Percentiles rank a stretch among this genome's conserved stretches.
Conservation (phyloP, 2,888 invertebrate genomes). For the Apeira syringaria region DNA sequence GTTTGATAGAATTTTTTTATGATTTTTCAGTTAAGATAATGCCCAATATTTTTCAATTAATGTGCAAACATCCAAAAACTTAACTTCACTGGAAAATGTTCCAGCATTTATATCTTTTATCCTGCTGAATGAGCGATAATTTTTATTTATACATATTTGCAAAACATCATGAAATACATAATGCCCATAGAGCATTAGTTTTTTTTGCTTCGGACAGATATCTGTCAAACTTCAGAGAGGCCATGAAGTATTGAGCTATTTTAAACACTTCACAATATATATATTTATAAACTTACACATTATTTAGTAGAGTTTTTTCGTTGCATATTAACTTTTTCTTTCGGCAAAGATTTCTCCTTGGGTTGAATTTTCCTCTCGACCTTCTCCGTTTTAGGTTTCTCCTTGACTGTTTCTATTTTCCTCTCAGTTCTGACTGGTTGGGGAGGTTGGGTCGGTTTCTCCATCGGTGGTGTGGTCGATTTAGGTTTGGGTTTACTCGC, state of each 20-base stretch:
- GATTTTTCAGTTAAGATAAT: no score
- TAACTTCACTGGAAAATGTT: no score
- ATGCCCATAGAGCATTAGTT: no score
- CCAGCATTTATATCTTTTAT: no score
- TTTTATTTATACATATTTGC: no score
- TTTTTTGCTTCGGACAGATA: no score
- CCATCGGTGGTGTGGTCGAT: conserved; percentile 39
- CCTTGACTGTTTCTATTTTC: conserved; percentile 18
- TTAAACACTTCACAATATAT: not conserved
- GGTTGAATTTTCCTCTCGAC: conserved; percentile 36
- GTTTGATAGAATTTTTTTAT: no score
- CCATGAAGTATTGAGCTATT: not conserved
- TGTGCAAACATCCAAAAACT: no score
- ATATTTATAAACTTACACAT: conserved; percentile 16
- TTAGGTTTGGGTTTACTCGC: conserved; percentile 67
- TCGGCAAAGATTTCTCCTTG: conserved; percentile 30
- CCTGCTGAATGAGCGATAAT: no score
- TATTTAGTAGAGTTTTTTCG: conserved; percentile 71
- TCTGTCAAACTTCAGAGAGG: not conserved
- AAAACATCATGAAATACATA: no score
- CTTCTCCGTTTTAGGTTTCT: conserved; percentile 37
- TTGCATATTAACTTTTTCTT: conserved; percentile 33
- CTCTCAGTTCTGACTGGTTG: conserved; percentile 35
- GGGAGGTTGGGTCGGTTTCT: conserved; percentile 30
- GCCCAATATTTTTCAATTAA: no score